Evolutionary conservation across 2,113 vertebrate genomes (phyloP).

Genomic region (Sakesphorus luctuosus): DNA sequence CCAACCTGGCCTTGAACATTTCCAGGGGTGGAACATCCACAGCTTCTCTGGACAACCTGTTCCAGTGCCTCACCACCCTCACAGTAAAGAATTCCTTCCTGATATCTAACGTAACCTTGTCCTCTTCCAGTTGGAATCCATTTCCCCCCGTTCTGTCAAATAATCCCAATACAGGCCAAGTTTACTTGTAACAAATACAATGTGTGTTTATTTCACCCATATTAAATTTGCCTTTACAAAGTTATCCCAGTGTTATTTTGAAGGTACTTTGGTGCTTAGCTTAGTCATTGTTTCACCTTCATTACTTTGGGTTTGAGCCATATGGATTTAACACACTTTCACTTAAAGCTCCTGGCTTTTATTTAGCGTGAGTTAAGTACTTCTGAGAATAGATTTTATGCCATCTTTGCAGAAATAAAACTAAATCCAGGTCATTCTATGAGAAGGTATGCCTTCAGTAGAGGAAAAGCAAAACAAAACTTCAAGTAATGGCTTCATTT

Average conservation of each 20-base stretch:
- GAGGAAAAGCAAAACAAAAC: neutral
- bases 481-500: neutral
- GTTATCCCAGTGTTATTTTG: neutral
- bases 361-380: neutral
- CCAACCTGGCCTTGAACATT: neutral
- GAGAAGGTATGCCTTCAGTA: neutral
- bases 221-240: neutral
- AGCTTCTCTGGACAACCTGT: neutral
- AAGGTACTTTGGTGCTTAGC: neutral
- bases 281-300: neutral
- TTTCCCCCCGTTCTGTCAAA: neutral
- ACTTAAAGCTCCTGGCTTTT: neutral
- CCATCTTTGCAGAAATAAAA: neutral
- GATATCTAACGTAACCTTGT: neutral
- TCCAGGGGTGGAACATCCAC: neutral
- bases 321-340: neutral
- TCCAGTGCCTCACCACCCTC: neutral
- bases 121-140: neutral
- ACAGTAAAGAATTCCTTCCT: neutral
- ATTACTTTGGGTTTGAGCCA: neutral
- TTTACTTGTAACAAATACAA: neutral
- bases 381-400: neutral
- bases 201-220: neutral
- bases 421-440: neutral
- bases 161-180: neutral